A percentile compares a stretch with the other conserved stretches of the same genome.
These are phyloP conservation scores for Polyergus mexicanus DNA, from an alignment of 1,140 invertebrate genomes.

Conservation along the genomic window DNA sequence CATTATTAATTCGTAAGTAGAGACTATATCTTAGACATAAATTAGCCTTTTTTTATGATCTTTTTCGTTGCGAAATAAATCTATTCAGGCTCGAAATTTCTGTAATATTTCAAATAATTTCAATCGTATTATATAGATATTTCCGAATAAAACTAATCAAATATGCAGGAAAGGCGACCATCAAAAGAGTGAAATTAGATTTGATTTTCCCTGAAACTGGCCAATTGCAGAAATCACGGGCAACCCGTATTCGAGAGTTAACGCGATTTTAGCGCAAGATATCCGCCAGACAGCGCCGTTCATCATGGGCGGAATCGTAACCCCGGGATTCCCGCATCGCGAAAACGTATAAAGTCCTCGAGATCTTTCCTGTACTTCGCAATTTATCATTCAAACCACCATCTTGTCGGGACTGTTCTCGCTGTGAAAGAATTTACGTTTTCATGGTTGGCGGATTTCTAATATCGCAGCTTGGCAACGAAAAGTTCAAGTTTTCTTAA, in stretches of 20 bases:
- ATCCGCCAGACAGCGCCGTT: slow-evolving; percentile 60
- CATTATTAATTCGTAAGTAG: neutral
- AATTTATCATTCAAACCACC: slow-evolving; percentile 70
- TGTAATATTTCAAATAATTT: slow-evolving; percentile 13
- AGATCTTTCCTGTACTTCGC: slow-evolving; percentile 54
- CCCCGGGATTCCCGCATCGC: slow-evolving; percentile 49
- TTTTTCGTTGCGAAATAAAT: neutral
- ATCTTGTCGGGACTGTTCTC: slow-evolving; percentile 48
- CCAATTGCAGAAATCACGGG: slow-evolving; percentile 45
- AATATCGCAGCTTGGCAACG: neutral
- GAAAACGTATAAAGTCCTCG: slow-evolving; percentile 73
- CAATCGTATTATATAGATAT: slow-evolving; percentile 12
- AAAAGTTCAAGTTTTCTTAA: neutral
- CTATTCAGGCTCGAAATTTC: neutral
- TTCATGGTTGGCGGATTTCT: neutral
- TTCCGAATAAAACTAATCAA: slow-evolving; percentile 31
- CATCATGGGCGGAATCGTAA: slow-evolving; percentile 67
- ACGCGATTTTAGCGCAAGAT: slow-evolving; percentile 66
- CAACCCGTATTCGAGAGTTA: slow-evolving; percentile 51
- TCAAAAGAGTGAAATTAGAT: slow-evolving; percentile 47
- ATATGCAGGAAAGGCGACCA: neutral
- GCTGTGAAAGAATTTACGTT: slow-evolving; percentile 8
- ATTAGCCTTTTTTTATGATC: neutral
- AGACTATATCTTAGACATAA: neutral
- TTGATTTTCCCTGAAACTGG: slow-evolving; percentile 25